A percentile compares a stretch with the other conserved stretches of the same genome.
Conservation (phyloP, 2,113 vertebrate species). For the Eidolon helvum region DNA sequence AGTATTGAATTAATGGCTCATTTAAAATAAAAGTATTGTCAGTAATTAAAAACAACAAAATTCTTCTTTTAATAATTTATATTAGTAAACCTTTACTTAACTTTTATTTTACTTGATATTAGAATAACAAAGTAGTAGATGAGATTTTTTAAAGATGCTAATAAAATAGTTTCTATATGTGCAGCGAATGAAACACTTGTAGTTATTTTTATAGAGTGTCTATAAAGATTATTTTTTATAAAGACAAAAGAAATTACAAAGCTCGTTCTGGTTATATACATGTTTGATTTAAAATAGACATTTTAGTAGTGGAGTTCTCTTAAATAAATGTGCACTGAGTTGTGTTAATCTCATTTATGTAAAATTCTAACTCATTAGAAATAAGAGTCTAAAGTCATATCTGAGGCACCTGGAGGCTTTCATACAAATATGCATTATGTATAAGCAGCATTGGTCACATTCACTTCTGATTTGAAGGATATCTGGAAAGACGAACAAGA, state of each 20-base stretch:
- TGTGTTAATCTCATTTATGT: neutral
- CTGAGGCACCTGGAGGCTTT: neutral
- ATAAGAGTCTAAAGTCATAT: neutral
- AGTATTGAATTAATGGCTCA: neutral
- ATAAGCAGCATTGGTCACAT: neutral
- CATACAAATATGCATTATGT: neutral
- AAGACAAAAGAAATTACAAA: neutral
- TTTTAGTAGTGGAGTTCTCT: neutral
- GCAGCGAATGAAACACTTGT: neutral
- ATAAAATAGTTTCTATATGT: neutral
- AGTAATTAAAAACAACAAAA: neutral
- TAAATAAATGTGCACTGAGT: neutral
- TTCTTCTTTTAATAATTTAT: neutral
- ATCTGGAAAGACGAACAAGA: neutral
- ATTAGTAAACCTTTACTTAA: neutral
- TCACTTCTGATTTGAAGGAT: neutral
- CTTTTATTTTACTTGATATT: neutral
- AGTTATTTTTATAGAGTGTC: too few species aligned
- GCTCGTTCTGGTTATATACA: neutral
- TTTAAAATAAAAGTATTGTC: neutral
- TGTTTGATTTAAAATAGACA: neutral
- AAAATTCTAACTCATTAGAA: neutral
- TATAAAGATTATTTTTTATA: neutral
- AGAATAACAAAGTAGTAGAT: neutral
- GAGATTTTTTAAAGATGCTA: neutral